Base-by-base conservation (phyloP, 2,113 vertebrate genomes). In the Aepyceros melampus region DNA sequence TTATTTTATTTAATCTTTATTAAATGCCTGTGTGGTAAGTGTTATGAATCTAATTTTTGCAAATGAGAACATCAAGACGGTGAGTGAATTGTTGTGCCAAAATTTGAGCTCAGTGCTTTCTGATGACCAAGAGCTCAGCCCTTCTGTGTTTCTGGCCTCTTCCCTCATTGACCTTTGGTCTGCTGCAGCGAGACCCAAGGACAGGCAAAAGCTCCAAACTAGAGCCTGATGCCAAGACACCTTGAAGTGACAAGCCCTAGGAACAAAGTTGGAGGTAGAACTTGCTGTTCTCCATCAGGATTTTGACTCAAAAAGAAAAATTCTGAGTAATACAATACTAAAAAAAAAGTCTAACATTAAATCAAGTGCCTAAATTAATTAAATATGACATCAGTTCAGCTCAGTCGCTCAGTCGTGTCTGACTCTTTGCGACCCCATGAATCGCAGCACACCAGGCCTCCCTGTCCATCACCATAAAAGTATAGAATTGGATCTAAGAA, bases 341-440 rank as follows among this genome's bases (percentile, higher is more conserved):
- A 79, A n/a, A 64, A 62, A 55, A 78, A 56, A 94, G 14, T 36
- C 27, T 31, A 64, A 36, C 21, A 81, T 87, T 74, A 87, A 83
- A 62, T 47, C 29, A 45, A 88, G 14, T 43, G 14, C 81, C 51
- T 94, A 92, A 93, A 97, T 62, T 86, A 97, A 95, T 76, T 51
- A 91, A 55, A 76, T 60, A 47, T 58, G 33, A 58, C 27, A 60
- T n/a, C n/a, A n/a, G n/a, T n/a, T n/a, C n/a, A n/a, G n/a, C n/a
- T n/a, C n/a, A n/a, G n/a, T n/a, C n/a, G n/a, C n/a, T n/a, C n/a
- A n/a, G n/a, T n/a, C n/a, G n/a, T n/a, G n/a, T n/a, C n/a, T n/a
- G n/a, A n/a, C n/a, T n/a, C n/a, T n/a, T n/a, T n/a, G n/a, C n/a
- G n/a, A n/a, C n/a, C n/a, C n/a, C n/a, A n/a, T n/a, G n/a, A n/a